phyloP scores from a whole-genome alignment of 2,888 invertebrate species.

The Tachina lurida region DNA sequence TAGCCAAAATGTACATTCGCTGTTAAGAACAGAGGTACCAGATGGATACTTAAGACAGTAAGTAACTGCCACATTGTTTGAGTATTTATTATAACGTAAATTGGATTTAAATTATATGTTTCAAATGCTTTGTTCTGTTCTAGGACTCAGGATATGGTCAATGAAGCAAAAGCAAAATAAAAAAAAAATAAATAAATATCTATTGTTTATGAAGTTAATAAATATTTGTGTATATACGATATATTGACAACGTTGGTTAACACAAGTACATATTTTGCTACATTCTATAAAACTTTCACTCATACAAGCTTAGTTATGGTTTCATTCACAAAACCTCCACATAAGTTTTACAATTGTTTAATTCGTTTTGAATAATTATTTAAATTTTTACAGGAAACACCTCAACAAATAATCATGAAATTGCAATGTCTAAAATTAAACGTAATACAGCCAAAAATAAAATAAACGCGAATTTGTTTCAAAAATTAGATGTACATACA shows the following conservation, averaged over 20 bases:
- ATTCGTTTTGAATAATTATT: conserved; percentile 23
- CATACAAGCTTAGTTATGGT: neutral
- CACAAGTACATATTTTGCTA: neutral
- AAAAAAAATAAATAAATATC: too few relatives aligned
- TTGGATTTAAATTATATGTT: neutral
- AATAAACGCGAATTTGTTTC: conserved; percentile 20
- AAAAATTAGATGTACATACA: neutral
- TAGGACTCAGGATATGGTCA: too few relatives aligned
- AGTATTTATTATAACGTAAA: neutral
- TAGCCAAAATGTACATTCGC: neutral
- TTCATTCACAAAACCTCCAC: conserved; percentile 41
- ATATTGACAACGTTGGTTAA: too few relatives aligned
- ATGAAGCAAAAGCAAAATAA: too few relatives aligned
- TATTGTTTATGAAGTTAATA: too few relatives aligned
- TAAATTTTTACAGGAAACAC: conserved; percentile 63
- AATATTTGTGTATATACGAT: too few relatives aligned
- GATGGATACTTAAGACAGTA: neutral
- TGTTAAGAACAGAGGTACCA: conserved; percentile 13
- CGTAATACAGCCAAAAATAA: conserved; percentile 56
- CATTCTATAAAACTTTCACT: neutral
- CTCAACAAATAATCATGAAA: conserved; percentile 62
- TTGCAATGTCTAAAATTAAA: conserved; percentile 60
- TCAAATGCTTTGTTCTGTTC: too few relatives aligned
- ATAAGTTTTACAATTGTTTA: neutral
- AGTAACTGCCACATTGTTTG: neutral